Conservation (phyloP, 2,888 invertebrate species). For the Deilephila elpenor region DNA sequence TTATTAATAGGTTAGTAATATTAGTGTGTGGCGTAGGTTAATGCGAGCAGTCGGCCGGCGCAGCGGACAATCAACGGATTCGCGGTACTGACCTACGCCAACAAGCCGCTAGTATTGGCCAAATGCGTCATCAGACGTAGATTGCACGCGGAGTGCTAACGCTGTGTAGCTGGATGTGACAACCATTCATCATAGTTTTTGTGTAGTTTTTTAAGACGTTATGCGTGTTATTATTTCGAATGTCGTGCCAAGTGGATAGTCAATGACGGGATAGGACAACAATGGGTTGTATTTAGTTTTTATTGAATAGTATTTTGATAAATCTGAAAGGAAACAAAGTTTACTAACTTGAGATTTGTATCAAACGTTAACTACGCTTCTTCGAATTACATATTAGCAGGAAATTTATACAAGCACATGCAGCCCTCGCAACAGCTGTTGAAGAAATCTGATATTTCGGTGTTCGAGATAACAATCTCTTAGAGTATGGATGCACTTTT, state of each 20-base stretch:
- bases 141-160: slow-evolving; percentile 39
- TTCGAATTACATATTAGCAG: too few species aligned
- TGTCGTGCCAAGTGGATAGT: neutral
- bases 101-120: slow-evolving; percentile 62
- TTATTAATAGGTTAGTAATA: slow-evolving; percentile 21
- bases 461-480: neutral
- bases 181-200: slow-evolving; percentile 26
- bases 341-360: too few species aligned
- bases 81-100: slow-evolving; percentile 80
- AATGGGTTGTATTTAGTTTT: neutral
- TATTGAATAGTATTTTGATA: neutral
- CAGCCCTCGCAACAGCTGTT: neutral
- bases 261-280: neutral
- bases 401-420: too few species aligned
- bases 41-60: slow-evolving; percentile 8
- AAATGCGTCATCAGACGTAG: slow-evolving; percentile 63
- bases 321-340: too few species aligned
- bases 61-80: slow-evolving; percentile 51
- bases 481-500: neutral
- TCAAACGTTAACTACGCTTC: too few species aligned
- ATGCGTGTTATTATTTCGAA: neutral
- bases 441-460: slow-evolving; percentile 11
- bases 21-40: slow-evolving; percentile 11
- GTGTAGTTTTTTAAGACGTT: slow-evolving; percentile 28
- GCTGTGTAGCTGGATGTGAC: slow-evolving; percentile 47